These are phyloP conservation scores for Cepaea hortensis DNA, from an alignment of 2,888 invertebrate species.

Conservation along the genomic window DNA sequence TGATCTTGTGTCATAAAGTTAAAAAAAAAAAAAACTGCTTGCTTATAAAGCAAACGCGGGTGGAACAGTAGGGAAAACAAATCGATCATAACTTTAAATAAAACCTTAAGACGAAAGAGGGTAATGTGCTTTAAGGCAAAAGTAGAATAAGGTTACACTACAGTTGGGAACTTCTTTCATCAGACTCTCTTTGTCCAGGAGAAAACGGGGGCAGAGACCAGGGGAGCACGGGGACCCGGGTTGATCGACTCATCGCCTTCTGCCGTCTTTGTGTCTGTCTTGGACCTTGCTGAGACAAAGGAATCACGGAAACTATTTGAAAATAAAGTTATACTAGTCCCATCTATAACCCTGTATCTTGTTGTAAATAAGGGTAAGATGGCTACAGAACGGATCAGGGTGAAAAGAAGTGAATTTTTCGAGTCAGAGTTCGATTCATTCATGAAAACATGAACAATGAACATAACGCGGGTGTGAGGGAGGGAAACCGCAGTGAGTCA, in stretches of 20 bases:
- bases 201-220: constrained; percentile 44
- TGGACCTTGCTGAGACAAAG: constrained; percentile 45
- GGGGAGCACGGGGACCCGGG: constrained; percentile 46
- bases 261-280: constrained; percentile 45
- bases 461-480: constrained; percentile 39
- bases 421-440: constrained; percentile 47
- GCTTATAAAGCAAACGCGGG: too few relatives aligned
- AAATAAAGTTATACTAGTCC: not conserved
- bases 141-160: constrained; percentile 17
- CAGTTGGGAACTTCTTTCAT: constrained; percentile 23
- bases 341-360: not conserved
- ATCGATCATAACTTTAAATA: constrained; percentile 2
- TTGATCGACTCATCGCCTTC: constrained; percentile 48
- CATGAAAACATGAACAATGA: constrained; percentile 48
- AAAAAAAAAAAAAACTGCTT: too few relatives aligned
- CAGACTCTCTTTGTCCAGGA: constrained; percentile 41
- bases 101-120: not conserved
- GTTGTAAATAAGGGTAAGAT: not conserved
- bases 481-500: constrained; percentile 55
- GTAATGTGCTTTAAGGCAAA: not conserved
- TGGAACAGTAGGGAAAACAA: not conserved
- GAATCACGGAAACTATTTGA: constrained; percentile 5
- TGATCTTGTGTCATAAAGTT: too few relatives aligned
- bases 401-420: constrained; percentile 22
- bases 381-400: not conserved